Evolutionary conservation across 53 echinoderm and acorn worm genomes (phyloP).

Genomic region (Echinometra lucunter): DNA sequence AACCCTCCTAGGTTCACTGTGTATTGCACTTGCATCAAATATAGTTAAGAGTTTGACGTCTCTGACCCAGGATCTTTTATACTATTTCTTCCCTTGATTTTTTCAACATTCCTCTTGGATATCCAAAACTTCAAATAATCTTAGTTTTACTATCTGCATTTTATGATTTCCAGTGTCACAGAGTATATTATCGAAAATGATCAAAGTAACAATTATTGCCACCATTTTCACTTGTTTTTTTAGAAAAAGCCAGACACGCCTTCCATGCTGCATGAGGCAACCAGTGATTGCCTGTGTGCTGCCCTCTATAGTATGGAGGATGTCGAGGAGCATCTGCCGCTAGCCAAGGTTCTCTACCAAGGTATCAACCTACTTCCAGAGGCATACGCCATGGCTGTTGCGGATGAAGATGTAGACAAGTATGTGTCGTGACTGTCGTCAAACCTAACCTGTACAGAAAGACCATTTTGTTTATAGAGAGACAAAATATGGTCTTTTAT

Average conservation of each 20-base stretch:
- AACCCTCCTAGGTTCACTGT: no score
- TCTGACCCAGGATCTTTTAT: no score
- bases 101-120: no score
- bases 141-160: no score
- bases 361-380: constrained; percentile 88
- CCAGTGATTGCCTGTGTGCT: constrained; percentile 90
- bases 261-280: constrained; percentile 96
- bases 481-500: no score
- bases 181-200: no score
- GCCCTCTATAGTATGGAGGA: constrained; percentile 98
- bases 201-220: background rate
- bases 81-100: no score
- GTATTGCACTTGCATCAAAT: no score
- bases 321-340: constrained; percentile 86
- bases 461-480: no score
- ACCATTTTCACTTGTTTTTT: background rate
- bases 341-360: constrained; percentile 84
- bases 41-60: no score
- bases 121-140: no score
- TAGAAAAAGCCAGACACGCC: constrained; percentile 92
- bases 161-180: background rate
- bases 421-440: constrained; percentile 72
- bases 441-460: no score
- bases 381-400: constrained; percentile 90
- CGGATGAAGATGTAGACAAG: constrained; percentile 96